phyloP scores from a whole-genome alignment of 2,113 vertebrate species.

The Todiramphus chloris region DNA sequence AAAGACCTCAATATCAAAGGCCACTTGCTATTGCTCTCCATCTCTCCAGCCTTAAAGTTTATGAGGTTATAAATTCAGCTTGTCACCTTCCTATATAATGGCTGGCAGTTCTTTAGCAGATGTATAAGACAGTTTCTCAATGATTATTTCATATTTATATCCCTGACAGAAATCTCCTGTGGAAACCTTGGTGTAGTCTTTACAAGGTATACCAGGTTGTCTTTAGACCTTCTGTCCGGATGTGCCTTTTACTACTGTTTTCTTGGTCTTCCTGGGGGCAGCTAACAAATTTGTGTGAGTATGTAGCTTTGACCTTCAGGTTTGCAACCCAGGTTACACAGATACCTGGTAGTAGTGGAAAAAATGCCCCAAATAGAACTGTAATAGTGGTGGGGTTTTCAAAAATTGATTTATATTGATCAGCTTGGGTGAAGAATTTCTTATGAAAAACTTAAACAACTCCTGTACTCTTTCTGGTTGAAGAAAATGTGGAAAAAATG shows the following conservation, averaged over 20 bases:
- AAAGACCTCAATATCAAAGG: slow-evolving; percentile 4
- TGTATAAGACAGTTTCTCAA: neutral
- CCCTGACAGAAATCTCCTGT: neutral
- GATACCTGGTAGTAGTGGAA: neutral
- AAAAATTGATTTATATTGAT: neutral
- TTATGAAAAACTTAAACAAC: neutral
- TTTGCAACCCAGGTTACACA: neutral
- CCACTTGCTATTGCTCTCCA: neutral
- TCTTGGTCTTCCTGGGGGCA: neutral
- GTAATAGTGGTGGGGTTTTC: neutral
- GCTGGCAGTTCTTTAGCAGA: neutral
- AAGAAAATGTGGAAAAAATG: neutral
- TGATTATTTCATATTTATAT: neutral
- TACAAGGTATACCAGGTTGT: fast-evolving
- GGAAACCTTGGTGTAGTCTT: neutral
- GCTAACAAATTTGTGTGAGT: neutral
- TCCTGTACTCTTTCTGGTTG: neutral
- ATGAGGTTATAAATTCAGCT: neutral
- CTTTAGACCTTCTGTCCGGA: neutral
- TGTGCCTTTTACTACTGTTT: neutral
- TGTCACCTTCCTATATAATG: neutral
- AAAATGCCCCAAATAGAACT: neutral
- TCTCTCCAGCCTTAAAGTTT: neutral
- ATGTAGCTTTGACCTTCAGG: neutral
- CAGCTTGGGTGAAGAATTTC: neutral